phyloP scores from a whole-genome alignment of 2,113 vertebrate species.

The Aptenodytes forsteri region DNA sequence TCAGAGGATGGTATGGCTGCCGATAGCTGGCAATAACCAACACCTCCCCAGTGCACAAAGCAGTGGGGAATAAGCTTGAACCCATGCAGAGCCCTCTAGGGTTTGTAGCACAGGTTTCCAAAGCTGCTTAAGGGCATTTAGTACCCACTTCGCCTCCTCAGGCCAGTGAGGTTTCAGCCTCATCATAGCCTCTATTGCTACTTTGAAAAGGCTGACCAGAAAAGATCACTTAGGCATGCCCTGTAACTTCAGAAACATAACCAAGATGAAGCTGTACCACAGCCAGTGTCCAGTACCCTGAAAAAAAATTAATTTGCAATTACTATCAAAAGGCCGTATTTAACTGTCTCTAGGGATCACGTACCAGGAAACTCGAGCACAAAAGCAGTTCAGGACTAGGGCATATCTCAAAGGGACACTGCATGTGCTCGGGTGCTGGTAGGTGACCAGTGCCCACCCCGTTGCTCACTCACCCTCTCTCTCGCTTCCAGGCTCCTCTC shows the following conservation, averaged over 20 bases:
- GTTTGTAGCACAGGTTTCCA: background rate
- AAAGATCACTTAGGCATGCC: background rate
- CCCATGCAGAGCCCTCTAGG: background rate
- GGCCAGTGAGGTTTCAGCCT: background rate
- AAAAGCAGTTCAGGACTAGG: background rate
- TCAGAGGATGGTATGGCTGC: background rate
- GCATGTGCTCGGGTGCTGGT: fast-evolving
- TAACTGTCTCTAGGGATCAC: background rate
- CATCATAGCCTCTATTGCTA: background rate
- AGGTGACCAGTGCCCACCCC: background rate
- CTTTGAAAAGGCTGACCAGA: background rate
- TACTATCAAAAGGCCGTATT: background rate
- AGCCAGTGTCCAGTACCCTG: background rate
- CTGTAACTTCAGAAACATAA: background rate
- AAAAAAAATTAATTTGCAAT: background rate
- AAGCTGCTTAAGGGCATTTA: background rate
- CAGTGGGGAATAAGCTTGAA: background rate
- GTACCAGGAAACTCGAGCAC: background rate
- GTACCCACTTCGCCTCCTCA: background rate
- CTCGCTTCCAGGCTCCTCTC: constrained; percentile 59
- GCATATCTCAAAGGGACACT: background rate
- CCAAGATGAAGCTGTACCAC: background rate
- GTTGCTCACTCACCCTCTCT: background rate
- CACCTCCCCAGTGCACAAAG: background rate
- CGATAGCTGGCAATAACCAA: background rate